Percentiles rank a stretch among this genome's conserved stretches.
Evolutionary conservation across 1,140 invertebrate genomes (phyloP).

Genomic region (Tetranychus cinnabarinus): DNA sequence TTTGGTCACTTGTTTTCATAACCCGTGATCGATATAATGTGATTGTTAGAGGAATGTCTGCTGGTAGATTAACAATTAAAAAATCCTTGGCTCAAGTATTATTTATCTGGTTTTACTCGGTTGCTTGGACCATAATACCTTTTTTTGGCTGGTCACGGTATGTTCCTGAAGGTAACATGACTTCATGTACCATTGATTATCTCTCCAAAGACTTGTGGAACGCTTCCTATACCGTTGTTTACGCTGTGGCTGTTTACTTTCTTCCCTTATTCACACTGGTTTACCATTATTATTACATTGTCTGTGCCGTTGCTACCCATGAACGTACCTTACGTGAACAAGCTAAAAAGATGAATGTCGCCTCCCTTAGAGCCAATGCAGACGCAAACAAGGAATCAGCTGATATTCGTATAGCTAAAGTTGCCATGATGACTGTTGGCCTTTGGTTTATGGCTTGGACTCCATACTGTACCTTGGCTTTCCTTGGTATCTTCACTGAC

Average conservation of each 20-base stretch:
- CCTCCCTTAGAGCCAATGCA: conserved; percentile 37
- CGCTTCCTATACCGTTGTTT: conserved; percentile 42
- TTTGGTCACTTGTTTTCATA: conserved; percentile 59
- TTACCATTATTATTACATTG: conserved; percentile 51
- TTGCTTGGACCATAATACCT: conserved; percentile 41
- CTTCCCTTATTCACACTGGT: conserved; percentile 42
- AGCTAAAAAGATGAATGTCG: conserved; percentile 62
- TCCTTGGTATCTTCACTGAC: conserved; percentile 40
- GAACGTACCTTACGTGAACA: conserved; percentile 58
- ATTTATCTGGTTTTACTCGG: conserved; percentile 38
- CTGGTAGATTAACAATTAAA: conserved; percentile 40
- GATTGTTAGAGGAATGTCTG: conserved; percentile 50
- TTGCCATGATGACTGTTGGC: conserved; percentile 52
- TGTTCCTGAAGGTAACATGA: conserved; percentile 66
- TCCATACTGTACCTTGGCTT: conserved; percentile 55
- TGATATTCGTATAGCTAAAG: conserved; percentile 49
- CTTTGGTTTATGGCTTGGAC: conserved; percentile 66
- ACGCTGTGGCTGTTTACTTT: conserved; percentile 43
- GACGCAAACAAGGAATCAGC: conserved; percentile 38
- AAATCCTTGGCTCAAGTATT: conserved; percentile 39
- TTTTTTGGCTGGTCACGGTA: conserved; percentile 50
- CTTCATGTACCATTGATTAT: conserved; percentile 61
- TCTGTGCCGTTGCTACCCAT: conserved; percentile 49
- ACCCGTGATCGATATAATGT: conserved; percentile 60
- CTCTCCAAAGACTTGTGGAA: conserved; percentile 31